These are phyloP conservation scores for Amphiprion clarkii DNA, from an alignment of 2,797 vertebrate species.

Conservation along the genomic window DNA sequence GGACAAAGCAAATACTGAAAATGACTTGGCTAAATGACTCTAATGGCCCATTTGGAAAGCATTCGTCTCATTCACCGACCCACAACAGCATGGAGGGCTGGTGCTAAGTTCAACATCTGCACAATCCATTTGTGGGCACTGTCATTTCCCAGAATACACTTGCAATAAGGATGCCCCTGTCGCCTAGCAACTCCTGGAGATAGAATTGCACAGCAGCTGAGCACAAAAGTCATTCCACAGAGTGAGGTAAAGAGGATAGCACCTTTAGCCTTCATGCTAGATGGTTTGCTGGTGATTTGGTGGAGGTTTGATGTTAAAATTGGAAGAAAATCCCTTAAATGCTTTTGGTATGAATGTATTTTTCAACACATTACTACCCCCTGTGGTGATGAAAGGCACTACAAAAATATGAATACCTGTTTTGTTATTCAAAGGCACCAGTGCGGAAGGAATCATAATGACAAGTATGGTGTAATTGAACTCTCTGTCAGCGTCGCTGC, in stretches of 20 bases:
- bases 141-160: slow-evolving; percentile 67
- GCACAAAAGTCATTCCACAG: slow-evolving; percentile 69
- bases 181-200: slow-evolving; percentile 75
- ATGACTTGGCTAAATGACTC: slow-evolving; percentile 23
- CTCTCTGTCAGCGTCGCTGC: slow-evolving; percentile 33
- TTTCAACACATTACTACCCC: slow-evolving; percentile 24
- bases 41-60: slow-evolving; percentile 26
- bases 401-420: slow-evolving; percentile 60
- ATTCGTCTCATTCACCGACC: slow-evolving; percentile 43
- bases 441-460: slow-evolving; percentile 61
- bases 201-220: slow-evolving; percentile 74
- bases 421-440: slow-evolving; percentile 30
- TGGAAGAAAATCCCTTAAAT: slow-evolving; percentile 6
- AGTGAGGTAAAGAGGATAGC: slow-evolving; percentile 51
- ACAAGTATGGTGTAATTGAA: slow-evolving; percentile 45
- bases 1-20: slow-evolving; percentile 46
- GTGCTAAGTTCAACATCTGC: slow-evolving; percentile 55
- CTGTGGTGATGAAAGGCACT: slow-evolving; percentile 50
- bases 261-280: slow-evolving; percentile 25
- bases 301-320: slow-evolving; percentile 35
- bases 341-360: neutral
- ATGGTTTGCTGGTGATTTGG: slow-evolving; percentile 30
- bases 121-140: slow-evolving; percentile 59
- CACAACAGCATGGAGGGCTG: slow-evolving; percentile 26
- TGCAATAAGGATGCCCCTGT: slow-evolving; percentile 72